These are phyloP conservation scores for Parelbella ahira DNA, from an alignment of 2,888 invertebrate species.

Conservation along the genomic window DNA sequence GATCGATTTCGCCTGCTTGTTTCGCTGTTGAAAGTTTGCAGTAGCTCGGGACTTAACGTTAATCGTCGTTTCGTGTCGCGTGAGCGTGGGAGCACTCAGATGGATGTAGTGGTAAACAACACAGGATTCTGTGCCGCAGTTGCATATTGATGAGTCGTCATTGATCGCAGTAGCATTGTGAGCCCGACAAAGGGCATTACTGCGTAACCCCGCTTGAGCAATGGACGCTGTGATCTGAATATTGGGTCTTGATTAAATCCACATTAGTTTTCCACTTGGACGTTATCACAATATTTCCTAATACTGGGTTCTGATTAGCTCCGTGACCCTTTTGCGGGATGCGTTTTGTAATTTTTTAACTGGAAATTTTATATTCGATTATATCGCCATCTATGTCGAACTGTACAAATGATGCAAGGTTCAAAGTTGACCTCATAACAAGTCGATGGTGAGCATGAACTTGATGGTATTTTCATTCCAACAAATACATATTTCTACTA, in stretches of 20 bases:
- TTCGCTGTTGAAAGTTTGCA: no score
- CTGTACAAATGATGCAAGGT: no score
- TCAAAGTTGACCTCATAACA: no score
- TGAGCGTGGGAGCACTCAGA: conserved; percentile 4
- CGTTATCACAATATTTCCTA: conserved; percentile 21
- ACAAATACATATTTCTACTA: no score
- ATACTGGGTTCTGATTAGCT: conserved; percentile 18
- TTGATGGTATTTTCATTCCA: no score
- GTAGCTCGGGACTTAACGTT: neutral
- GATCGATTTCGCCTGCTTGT: no score
- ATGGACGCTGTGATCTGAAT: conserved; percentile 50
- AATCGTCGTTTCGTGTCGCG: conserved; percentile 1
- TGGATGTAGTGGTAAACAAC: conserved; percentile 1
- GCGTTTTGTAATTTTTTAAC: no score
- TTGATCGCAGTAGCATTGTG: conserved; percentile 27
- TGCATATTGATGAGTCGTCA: conserved; percentile 38
- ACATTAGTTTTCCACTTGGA: conserved; percentile 22
- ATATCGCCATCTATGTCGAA: no score
- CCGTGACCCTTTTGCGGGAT: conserved; percentile 3
- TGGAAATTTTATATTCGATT: no score
- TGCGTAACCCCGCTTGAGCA: conserved; percentile 34
- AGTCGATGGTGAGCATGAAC: no score
- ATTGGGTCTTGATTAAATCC: conserved; percentile 34
- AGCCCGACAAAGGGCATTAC: conserved; percentile 40
- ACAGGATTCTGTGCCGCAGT: conserved; percentile 22